Conservation (phyloP, 1,140 invertebrate genomes). For the Mycetomoellerius zeteki region DNA sequence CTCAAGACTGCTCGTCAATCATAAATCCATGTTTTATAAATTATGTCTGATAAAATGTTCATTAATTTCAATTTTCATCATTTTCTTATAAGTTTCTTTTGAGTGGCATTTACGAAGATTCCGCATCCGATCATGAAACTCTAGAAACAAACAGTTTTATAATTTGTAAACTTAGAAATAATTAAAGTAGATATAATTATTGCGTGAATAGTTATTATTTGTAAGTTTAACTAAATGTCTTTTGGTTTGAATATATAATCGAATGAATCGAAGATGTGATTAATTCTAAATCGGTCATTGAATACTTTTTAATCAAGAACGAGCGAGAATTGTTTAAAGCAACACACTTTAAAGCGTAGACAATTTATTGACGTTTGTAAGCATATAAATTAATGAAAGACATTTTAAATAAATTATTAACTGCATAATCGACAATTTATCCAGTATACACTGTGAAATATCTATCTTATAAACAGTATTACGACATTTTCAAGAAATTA, state of each 20-base stretch:
- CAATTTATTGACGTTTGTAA: background rate
- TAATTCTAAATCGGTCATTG: constrained; percentile 16
- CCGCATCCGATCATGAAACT: background rate
- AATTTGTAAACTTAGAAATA: background rate
- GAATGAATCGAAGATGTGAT: background rate
- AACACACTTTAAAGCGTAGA: background rate
- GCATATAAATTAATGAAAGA: background rate
- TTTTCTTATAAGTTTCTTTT: background rate
- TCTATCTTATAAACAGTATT: background rate
- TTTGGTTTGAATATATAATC: background rate
- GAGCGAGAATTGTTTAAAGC: background rate
- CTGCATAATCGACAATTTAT: background rate
- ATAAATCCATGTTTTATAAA: background rate
- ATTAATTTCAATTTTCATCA: constrained; percentile 5
- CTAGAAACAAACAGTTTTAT: background rate
- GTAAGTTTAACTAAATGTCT: background rate
- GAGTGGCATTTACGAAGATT: background rate
- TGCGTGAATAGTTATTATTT: background rate
- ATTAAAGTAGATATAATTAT: background rate
- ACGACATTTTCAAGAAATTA: background rate
- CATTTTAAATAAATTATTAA: background rate
- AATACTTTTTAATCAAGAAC: constrained; percentile 29
- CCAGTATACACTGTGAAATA: background rate
- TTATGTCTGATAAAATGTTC: background rate
- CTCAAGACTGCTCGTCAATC: background rate